A percentile compares a stretch with the other conserved stretches of the same genome.
Conservation (phyloP, 2,797 vertebrate genomes). For the Siniperca scherzeri region DNA sequence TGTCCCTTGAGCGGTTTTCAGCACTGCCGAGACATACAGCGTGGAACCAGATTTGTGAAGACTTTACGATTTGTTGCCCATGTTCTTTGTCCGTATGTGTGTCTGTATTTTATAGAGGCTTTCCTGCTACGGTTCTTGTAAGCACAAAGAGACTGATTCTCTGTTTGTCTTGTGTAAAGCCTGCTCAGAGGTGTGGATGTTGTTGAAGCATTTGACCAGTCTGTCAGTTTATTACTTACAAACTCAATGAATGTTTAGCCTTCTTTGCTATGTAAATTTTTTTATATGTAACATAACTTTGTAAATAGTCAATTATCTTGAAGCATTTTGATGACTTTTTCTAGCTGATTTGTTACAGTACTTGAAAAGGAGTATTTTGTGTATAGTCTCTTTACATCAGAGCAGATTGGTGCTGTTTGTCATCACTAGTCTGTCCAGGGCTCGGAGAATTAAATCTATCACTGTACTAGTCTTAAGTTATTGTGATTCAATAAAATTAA, state of each 20-base stretch:
- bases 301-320: conserved; percentile 95
- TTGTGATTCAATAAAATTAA: conserved; percentile 98
- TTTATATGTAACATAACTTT: conserved; percentile 95
- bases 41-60: conserved; percentile 83
- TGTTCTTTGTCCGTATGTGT: conserved; percentile 60
- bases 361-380: conserved; percentile 97
- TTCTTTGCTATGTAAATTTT: conserved; percentile 92
- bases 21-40: conserved; percentile 86
- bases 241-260: conserved; percentile 92
- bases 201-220: conserved; percentile 82
- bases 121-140: conserved; percentile 81
- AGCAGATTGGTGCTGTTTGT: conserved; percentile 87
- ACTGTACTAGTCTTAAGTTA: conserved; percentile 99
- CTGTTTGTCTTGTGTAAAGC: conserved; percentile 76
- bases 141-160: conserved; percentile 84
- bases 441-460: conserved; percentile 91
- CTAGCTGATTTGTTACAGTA: conserved; percentile 96
- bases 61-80: conserved; percentile 74
- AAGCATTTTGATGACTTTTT: conserved; percentile 97
- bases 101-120: conserved; percentile 81
- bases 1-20: conserved; percentile 68
- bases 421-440: conserved; percentile 87
- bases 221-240: conserved; percentile 85
- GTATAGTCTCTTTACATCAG: conserved; percentile 90
- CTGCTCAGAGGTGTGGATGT: conserved; percentile 82